A percentile compares a stretch with the other conserved stretches of the same genome.
Evolutionary conservation across 2,888 invertebrate genomes (phyloP).

Genomic region (Pelosia muscerda): DNA sequence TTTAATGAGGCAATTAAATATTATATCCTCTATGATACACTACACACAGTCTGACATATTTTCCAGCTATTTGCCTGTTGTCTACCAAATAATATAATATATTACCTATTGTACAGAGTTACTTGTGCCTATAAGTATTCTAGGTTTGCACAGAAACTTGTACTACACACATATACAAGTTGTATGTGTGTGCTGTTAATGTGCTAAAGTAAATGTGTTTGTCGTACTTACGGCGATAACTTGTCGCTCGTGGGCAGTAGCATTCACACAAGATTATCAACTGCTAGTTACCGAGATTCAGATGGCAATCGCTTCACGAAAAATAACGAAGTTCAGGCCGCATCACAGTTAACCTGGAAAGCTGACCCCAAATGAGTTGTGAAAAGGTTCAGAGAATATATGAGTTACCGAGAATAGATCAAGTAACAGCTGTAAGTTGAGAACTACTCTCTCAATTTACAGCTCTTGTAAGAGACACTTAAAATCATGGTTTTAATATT

Average conservation of each 20-base stretch:
- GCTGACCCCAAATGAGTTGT: no score
- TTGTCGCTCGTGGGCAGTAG: constrained; percentile 58
- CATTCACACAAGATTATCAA: constrained; percentile 52
- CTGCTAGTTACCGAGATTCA: neutral
- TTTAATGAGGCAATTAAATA: no score
- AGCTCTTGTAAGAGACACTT: neutral
- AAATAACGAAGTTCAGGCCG: no score
- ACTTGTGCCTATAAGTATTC: neutral
- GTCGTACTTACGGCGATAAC: constrained; percentile 57
- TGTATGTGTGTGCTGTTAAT: constrained; percentile 37
- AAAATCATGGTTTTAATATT: no score
- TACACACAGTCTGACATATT: neutral
- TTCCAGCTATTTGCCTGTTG: neutral
- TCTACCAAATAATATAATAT: no score
- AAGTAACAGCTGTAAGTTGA: no score
- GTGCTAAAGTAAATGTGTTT: constrained; percentile 55
- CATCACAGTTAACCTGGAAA: no score
- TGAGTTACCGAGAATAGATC: neutral
- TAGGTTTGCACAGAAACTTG: neutral
- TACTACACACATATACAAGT: constrained; percentile 3
- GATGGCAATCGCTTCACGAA: no score
- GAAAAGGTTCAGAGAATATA: no score
- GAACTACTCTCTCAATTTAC: neutral
- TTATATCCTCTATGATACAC: no score
- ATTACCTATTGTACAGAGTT: neutral